Evolutionary conservation across 2,113 vertebrate species (phyloP), one percentile per base, ranked within the genome.

Genomic region (Cyanistes caeruleus): DNA sequence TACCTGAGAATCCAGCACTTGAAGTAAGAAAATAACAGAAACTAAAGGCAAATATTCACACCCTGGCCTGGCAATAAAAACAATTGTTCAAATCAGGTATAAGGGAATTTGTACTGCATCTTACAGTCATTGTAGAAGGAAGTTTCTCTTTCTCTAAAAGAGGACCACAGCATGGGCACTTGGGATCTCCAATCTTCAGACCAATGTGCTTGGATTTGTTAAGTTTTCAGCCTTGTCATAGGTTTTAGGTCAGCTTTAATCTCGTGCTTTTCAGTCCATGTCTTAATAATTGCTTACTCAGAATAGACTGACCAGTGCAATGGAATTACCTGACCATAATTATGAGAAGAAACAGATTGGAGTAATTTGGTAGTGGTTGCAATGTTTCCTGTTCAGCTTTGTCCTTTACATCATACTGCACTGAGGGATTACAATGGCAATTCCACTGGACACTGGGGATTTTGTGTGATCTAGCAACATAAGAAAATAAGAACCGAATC

Each of bases 121-220:
- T 49, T 64, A 44, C 16, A 59, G 69, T 33, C 60, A 24, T 30
- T 31, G 7, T 15, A 35, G 9, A 39, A 56, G 25, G 13, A 24
- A 28, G 28, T 39, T 39, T 39, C 37, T 37, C 37, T 37, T 68
- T 59, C 35, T 72, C 51, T 75, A 5, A 41, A 16, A 41, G 39
- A 87, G 16, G 14, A 55, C 18, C 30, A 18, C 0, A 0, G 56
- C 4, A 2, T 60, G n/a, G 27, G 43, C 21, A 24, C 14, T 33
- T 78, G 37, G 43, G 28, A 67, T 78, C n/a, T 25, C 22, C 31
- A 39, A 0, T 39, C 31, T 65, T 15, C 41, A 62, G 31, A 46
- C 3, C 11, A 28, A 3, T 19, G 23, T 25, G 4, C 39, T 88
- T 31, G 6, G 4, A 24, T 72, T 77, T 58, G 7, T 55, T 21